Conservation (phyloP, 2,888 invertebrate species). For the Philaethria dido region DNA sequence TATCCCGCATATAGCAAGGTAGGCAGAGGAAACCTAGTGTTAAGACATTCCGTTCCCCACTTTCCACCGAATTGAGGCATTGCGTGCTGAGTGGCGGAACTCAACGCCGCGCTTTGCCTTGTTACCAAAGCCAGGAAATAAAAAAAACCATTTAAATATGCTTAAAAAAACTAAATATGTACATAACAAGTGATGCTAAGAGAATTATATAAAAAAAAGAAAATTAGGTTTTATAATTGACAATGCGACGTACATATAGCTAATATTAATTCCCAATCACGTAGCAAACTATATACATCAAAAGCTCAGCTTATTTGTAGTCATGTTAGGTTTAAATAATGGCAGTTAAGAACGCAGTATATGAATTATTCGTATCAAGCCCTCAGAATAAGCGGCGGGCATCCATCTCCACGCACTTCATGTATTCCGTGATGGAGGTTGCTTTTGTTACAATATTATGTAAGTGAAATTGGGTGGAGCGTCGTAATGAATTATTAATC, state of each 20-base stretch:
- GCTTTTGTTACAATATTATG: slow-evolving; percentile 47
- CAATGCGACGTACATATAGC: not conserved
- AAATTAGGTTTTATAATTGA: not conserved
- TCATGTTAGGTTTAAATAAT: slow-evolving; percentile 18
- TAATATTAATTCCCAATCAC: not conserved
- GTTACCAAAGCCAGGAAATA: no score
- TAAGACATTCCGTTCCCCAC: no score
- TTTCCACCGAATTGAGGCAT: no score
- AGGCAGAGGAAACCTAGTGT: no score
- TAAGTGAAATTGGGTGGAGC: slow-evolving; percentile 33
- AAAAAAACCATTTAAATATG: no score
- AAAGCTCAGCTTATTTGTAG: slow-evolving; percentile 4
- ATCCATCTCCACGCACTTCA: slow-evolving; percentile 66
- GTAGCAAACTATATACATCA: slow-evolving; percentile 10
- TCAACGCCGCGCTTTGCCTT: no score
- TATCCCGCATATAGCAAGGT: no score
- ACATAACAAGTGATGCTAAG: not conserved
- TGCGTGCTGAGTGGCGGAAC: no score
- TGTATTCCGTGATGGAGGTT: slow-evolving; percentile 59
- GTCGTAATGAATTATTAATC: slow-evolving; percentile 40
- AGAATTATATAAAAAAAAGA: not conserved
- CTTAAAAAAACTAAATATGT: no score
- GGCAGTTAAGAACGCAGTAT: slow-evolving; percentile 31
- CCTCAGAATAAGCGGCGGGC: slow-evolving; percentile 60
- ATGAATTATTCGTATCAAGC: slow-evolving; percentile 48